Evolutionary conservation across 2,888 invertebrate genomes (phyloP), one percentile per base, ranked within the genome.

Genomic region (Rhyacophila evoluta): DNA sequence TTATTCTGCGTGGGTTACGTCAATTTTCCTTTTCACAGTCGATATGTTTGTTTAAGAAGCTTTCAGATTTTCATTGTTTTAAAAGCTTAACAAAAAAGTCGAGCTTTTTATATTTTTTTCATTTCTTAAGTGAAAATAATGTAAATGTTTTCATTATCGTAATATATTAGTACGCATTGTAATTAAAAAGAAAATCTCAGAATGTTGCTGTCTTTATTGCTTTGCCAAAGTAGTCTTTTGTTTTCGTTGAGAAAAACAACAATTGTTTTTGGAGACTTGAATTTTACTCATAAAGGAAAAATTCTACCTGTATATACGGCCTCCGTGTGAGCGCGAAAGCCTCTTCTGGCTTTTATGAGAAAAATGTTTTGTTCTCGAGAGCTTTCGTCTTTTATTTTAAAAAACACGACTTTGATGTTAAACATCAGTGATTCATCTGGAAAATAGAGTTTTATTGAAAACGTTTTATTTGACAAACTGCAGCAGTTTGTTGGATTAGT

Each of bases 381-480:
- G 55, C 19, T 55, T 55, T 55, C 25, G 25, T 55, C 55, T 55
- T 55, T 25, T 8, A n/a, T n/a, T n/a, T n/a, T n/a, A n/a, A 55
- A 25, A 55, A 55, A 41, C 19, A 55, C 15, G 10, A 10, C 55
- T 55, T 55, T 55, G 55, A 55, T 55, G 55, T 41, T 15, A 6
- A 0, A 41, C 37, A 3, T 74, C 74, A 27, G 27, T 38, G 72
- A 78, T 29, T 68, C 29, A 74, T 29, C 19, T 28, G 25, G 15
- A 36, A 55, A 28, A 19, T 79, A 68, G 19, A 37, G 1, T 33
- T 33, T 29, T 5, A 4, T 4, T 55, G 25, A 19, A 25, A 55
- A 25, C 8, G 2, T 55, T 86, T n/a, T 2, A 6, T 10, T 55
- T 8, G n/a, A 38, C 3, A 38, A 38, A 38, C 38, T 38, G 2